Base-by-base conservation (phyloP, 2,888 invertebrate genomes). In the Pristionchus entomophagus region DNA sequence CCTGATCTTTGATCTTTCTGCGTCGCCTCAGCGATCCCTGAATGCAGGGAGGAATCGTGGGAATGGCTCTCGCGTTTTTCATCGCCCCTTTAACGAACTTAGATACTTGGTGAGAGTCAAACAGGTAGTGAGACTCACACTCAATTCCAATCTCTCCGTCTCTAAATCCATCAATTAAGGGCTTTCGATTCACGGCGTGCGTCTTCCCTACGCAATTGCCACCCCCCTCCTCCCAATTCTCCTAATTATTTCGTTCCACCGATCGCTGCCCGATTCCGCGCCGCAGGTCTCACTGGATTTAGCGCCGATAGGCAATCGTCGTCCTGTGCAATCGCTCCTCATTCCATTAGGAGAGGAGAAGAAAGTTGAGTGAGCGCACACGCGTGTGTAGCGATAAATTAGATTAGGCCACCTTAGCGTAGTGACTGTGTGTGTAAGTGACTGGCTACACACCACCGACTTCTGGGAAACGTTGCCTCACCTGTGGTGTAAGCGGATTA, bases 391-490 rank as follows among this genome's bases (percentile, higher is more conserved):
- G 73, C 45, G 73, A 73, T 73, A 73, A 73, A 73, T 73, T 73
- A 73, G 73, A 73, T 73, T 73, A 73, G 73, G 73, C 73, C 73
- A 73, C 73, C 73, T 73, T 45, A 73, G 73, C 26, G 73, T 45
- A 45, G 19, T 59, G 59, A 26, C 26, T 59, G 59, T 59, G 10
- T 59, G 26, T 59, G 59, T 59, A 62, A 32, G 29, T 62, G 29
- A 35, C 65, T 65, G 35, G n/a, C 4, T n/a, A n/a, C 56, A 56
- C 22, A 56, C 38, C 45, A 26, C 6, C 38, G 73, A 45, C 73
- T 1, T 73, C 12, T 73, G 10, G 45, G 12, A 73, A 45, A 73
- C 73, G 41, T 73, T 41, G 73, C 26, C 73, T 32, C 56, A 56
- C 19, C 62, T 2, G 26, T 45, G 2, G 73, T 45, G 45, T 32